These are phyloP conservation scores for Chloromyia formosa DNA, from an alignment of 2,888 invertebrate genomes.

Conservation along the genomic window DNA sequence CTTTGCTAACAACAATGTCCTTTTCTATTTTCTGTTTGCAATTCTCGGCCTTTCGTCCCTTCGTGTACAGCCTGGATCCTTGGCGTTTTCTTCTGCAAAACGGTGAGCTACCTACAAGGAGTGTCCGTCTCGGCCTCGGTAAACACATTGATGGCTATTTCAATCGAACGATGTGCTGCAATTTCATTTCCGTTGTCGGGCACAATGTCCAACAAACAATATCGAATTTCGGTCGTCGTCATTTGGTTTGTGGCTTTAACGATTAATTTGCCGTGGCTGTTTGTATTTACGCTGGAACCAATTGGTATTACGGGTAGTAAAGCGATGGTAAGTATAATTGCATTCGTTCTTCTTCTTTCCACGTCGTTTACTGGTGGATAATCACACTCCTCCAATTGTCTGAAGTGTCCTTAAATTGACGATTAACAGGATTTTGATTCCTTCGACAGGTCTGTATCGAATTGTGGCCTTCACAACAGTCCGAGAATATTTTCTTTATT, in stretches of 20 bases:
- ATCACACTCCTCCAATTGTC: no score
- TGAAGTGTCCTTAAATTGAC: no score
- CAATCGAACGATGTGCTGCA: constrained; percentile 66
- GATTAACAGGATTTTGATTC: background rate
- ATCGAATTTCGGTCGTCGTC: constrained; percentile 61
- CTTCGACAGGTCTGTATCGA: constrained; percentile 60
- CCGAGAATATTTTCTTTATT: constrained; percentile 66
- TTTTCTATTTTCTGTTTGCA: no score
- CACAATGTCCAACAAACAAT: constrained; percentile 61
- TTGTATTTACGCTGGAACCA: constrained; percentile 64
- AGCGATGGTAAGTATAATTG: constrained; percentile 55
- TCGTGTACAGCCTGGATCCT: constrained; percentile 66
- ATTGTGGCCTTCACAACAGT: constrained; percentile 64
- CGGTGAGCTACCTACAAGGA: constrained; percentile 68
- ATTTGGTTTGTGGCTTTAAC: constrained; percentile 65
- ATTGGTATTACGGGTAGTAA: constrained; percentile 58
- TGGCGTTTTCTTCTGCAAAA: constrained; percentile 67
- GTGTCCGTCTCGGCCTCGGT: constrained; percentile 69
- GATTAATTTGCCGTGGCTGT: constrained; percentile 66
- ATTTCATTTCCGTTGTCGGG: constrained; percentile 65
- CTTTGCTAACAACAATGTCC: no score
- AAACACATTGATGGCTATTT: constrained; percentile 68
- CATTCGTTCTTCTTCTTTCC: background rate
- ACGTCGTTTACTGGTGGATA: background rate
- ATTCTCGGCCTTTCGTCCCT: no score